phyloP scores from a whole-genome alignment of 1,140 invertebrate species.

The Magallana angulata region DNA sequence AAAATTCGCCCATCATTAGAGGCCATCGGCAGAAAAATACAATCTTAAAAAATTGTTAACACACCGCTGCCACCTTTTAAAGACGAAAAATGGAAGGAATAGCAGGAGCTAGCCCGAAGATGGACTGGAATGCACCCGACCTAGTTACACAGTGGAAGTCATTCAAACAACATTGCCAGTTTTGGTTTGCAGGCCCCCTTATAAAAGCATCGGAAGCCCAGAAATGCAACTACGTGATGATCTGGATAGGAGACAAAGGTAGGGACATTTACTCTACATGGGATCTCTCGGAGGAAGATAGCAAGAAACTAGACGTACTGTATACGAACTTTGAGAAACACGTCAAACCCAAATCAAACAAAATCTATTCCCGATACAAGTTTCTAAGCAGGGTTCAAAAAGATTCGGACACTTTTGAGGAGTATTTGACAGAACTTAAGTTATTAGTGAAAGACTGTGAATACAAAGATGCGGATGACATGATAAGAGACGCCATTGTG shows the following conservation, averaged over 20 bases:
- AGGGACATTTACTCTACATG: slow-evolving; percentile 33
- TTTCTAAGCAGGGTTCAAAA: slow-evolving; percentile 20
- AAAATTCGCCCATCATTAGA: no score
- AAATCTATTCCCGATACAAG: slow-evolving; percentile 12
- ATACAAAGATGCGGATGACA: slow-evolving; percentile 28
- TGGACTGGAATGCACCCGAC: slow-evolving; percentile 29
- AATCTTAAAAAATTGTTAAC: no score
- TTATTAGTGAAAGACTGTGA: slow-evolving; percentile 15
- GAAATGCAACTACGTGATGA: slow-evolving; percentile 43
- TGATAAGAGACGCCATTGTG: slow-evolving; percentile 22
- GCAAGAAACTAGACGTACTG: not conserved
- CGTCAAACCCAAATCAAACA: slow-evolving; percentile 36
- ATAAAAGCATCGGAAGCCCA: not conserved
- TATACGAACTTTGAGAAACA: not conserved
- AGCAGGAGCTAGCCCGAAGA: not conserved
- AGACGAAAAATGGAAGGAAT: no score
- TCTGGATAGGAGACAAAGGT: slow-evolving; percentile 47
- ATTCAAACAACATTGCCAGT: slow-evolving; percentile 47
- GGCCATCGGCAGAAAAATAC: no score
- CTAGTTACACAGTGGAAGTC: slow-evolving; percentile 27
- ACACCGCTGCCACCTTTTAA: no score
- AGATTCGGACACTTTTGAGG: slow-evolving; percentile 18
- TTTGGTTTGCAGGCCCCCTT: slow-evolving; percentile 32
- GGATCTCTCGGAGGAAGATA: not conserved
- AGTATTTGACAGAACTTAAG: not conserved